Conservation (phyloP, 2,113 vertebrate species). For the Bucco capensis region DNA sequence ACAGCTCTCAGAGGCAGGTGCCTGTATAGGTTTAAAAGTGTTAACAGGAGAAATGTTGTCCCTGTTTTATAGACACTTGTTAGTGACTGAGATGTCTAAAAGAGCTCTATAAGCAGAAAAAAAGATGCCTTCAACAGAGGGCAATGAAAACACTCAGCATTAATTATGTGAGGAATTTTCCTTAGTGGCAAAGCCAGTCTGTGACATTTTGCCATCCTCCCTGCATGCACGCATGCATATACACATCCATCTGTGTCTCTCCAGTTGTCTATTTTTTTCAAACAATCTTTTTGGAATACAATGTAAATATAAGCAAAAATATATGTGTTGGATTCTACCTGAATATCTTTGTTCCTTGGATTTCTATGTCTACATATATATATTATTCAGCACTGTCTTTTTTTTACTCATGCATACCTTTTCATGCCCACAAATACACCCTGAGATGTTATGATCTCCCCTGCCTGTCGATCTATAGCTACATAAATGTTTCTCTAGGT, state of each 20-base stretch:
- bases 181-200: neutral
- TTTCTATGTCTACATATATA: neutral
- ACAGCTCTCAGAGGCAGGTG: neutral
- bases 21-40: neutral
- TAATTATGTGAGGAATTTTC: neutral
- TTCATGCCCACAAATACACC: neutral
- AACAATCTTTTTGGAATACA: neutral
- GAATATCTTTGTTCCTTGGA: neutral
- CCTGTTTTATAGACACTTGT: neutral
- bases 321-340: neutral
- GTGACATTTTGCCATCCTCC: neutral
- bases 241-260: neutral
- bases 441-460: neutral
- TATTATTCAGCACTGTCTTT: neutral
- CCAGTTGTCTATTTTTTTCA: neutral
- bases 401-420: neutral
- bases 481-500: conserved; percentile 9
- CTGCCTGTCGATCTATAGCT: neutral
- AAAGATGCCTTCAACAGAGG: neutral
- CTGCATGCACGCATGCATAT: neutral
- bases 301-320: neutral
- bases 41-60: neutral
- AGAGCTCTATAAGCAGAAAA: neutral
- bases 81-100: neutral
- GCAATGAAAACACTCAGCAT: neutral